phyloP scores from a whole-genome alignment of 2,888 invertebrate genomes.

The Tetheella fluctuosa region DNA sequence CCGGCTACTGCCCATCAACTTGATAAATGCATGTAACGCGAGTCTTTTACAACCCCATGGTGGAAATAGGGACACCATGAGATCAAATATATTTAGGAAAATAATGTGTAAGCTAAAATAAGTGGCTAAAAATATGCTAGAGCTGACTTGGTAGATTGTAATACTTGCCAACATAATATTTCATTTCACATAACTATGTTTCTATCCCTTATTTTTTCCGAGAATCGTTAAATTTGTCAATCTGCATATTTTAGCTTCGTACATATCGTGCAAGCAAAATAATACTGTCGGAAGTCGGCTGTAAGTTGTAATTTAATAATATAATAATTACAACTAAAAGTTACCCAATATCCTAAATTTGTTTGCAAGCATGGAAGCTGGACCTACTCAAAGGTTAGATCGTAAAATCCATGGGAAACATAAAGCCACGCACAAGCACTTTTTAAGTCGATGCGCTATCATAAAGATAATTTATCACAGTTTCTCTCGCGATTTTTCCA shows the following conservation, averaged over 20 bases:
- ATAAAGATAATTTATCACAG: conserved; percentile 74
- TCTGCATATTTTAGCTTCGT: no score
- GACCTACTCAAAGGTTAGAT: background rate
- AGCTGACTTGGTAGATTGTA: no score
- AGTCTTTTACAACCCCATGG: conserved; percentile 51
- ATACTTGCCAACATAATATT: no score
- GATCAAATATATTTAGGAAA: conserved; percentile 23
- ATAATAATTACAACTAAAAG: no score
- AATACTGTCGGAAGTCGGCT: no score
- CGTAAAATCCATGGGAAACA: conserved; percentile 35
- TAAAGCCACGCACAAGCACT: conserved; percentile 42
- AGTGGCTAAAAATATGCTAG: no score
- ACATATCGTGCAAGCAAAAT: no score
- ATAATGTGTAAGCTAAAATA: no score
- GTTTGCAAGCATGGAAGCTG: background rate
- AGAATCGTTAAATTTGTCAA: no score
- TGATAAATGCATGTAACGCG: conserved; percentile 72
- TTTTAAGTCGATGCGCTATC: conserved; percentile 65
- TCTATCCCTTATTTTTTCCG: no score
- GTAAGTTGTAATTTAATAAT: no score
- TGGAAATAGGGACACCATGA: conserved; percentile 13
- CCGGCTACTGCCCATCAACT: conserved; percentile 62
- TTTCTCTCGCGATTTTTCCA: conserved; percentile 62
- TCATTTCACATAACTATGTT: no score
- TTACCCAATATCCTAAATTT: background rate